phyloP scores from a whole-genome alignment of 2,797 vertebrate genomes.

The Gouania willdenowi region DNA sequence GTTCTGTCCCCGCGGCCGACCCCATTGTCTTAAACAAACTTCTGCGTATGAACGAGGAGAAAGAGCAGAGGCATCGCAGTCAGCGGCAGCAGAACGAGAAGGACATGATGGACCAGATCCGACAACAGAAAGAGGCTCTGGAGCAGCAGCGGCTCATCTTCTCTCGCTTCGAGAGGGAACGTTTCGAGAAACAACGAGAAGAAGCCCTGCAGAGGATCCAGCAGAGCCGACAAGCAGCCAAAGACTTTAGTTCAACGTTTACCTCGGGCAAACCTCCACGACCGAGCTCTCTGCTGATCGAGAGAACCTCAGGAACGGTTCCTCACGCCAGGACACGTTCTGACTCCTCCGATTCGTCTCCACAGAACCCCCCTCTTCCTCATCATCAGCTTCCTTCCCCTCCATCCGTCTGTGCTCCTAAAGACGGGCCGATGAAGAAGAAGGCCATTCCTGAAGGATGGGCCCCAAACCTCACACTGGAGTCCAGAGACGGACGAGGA shows the following conservation, averaged over 20 bases:
- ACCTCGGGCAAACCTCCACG: constrained; percentile 44
- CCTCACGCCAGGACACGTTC: constrained; percentile 59
- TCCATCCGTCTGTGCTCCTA: constrained; percentile 48
- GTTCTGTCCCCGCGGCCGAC: constrained; percentile 26
- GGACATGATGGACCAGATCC: constrained; percentile 93
- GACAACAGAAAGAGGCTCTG: constrained; percentile 83
- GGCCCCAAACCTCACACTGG: constrained; percentile 76
- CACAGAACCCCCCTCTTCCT: constrained; percentile 11
- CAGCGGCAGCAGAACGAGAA: constrained; percentile 87
- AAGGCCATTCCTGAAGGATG: constrained; percentile 58
- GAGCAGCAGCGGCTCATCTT: constrained; percentile 82
- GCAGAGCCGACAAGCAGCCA: constrained; percentile 61
- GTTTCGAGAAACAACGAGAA: constrained; percentile 78
- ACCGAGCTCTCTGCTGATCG: constrained; percentile 71
- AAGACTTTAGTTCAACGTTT: not conserved
- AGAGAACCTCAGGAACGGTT: constrained; percentile 41
- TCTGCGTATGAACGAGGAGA: constrained; percentile 87
- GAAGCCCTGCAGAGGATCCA: constrained; percentile 79
- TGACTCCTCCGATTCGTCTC: constrained; percentile 37
- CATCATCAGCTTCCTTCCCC: constrained; percentile 54
- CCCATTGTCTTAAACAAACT: constrained; percentile 67
- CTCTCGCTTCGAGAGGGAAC: constrained; percentile 73
- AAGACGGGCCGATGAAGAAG: constrained; percentile 63
- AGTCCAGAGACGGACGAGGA: constrained; percentile 71
- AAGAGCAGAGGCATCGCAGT: constrained; percentile 85